Evolutionary conservation across 2,797 vertebrate genomes (phyloP).

Genomic region (Arnoldichthys spilopterus): DNA sequence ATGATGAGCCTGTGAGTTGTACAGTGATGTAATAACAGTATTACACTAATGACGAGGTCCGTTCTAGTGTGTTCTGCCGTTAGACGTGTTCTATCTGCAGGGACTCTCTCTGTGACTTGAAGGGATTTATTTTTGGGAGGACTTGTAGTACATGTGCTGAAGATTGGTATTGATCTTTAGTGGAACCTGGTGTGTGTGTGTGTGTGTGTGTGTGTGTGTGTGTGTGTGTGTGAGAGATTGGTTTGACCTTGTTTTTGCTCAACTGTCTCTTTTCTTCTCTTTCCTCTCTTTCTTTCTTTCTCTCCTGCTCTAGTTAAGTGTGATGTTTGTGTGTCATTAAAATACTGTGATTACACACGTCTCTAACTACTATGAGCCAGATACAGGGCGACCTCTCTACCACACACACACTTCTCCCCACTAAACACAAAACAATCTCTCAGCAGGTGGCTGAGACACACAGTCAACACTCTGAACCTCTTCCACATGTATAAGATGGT

Average conservation of each 20-base stretch:
- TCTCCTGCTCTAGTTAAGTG: background rate
- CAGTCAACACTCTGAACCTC: background rate
- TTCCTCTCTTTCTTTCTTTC: background rate
- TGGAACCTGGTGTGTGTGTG: background rate
- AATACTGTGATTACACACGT: slow-evolving; percentile 6
- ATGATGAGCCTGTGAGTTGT: background rate
- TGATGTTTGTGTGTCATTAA: background rate
- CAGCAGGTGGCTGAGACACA: background rate
- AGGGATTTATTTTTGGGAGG: background rate
- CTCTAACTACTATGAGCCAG: background rate
- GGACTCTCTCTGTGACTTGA: background rate
- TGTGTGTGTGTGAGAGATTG: background rate
- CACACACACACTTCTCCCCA: background rate
- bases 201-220: background rate
- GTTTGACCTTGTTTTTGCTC: slow-evolving; percentile 4
- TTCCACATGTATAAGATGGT: background rate
- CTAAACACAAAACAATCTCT: background rate
- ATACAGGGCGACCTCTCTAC: background rate
- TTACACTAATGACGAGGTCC: too few species aligned
- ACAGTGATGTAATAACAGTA: too few species aligned
- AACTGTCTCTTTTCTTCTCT: background rate
- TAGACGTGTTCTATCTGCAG: background rate
- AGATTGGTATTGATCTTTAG: slow-evolving; percentile 17
- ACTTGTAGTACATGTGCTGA: background rate
- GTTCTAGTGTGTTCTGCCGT: background rate